These are phyloP conservation scores for Hephaestus fuliginosus DNA, from an alignment of 2,797 vertebrate genomes.

Conservation along the genomic window DNA sequence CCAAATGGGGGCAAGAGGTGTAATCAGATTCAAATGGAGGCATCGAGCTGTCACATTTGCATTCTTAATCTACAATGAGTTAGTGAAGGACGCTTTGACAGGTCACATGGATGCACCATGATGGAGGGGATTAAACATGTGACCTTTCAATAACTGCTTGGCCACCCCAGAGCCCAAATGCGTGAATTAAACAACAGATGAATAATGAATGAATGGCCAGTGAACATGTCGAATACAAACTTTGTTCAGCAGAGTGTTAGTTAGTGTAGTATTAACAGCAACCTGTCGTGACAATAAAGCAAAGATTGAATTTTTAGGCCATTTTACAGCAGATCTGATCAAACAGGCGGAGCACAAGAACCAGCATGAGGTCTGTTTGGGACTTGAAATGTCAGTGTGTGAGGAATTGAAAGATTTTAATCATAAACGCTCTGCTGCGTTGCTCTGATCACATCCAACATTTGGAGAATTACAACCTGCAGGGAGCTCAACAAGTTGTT, in stretches of 20 bases:
- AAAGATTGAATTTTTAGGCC: too few species aligned
- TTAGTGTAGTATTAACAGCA: background rate
- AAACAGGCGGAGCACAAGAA: background rate
- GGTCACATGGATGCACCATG: background rate
- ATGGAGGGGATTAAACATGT: slow-evolving; percentile 14
- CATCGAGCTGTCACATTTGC: slow-evolving; percentile 13
- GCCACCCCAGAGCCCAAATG: background rate
- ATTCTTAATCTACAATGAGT: background rate
- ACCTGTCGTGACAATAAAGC: background rate
- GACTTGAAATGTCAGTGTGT: background rate
- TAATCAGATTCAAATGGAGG: slow-evolving; percentile 3
- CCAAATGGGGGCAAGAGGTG: background rate
- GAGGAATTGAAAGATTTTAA: slow-evolving; percentile 21
- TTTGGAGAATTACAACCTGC: background rate
- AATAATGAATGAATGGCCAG: slow-evolving; percentile 29
- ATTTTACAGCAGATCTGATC: background rate
- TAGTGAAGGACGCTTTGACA: background rate
- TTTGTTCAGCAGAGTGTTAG: background rate
- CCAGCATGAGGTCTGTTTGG: background rate
- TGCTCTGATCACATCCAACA: background rate
- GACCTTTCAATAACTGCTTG: slow-evolving; percentile 7
- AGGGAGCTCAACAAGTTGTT: background rate
- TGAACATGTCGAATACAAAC: background rate
- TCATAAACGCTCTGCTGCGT: background rate
- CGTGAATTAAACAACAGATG: slow-evolving; percentile 20